Conservation (phyloP, 2,113 vertebrate genomes). For the Oreochromis aureus region DNA sequence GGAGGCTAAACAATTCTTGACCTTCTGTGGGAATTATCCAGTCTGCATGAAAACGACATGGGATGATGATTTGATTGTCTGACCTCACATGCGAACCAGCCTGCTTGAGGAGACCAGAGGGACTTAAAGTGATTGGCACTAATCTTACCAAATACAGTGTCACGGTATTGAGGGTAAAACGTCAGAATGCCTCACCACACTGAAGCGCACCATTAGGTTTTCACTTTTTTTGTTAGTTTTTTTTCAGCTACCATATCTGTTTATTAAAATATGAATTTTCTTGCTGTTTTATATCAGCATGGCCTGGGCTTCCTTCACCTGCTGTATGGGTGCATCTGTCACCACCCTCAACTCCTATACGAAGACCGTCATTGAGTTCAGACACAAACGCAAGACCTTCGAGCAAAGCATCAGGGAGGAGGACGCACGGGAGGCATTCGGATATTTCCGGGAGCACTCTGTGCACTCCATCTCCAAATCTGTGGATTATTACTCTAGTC, state of each 20-base stretch:
- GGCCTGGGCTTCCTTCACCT: constrained; percentile 96
- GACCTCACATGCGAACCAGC: neutral
- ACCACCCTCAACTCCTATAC: constrained; percentile 97
- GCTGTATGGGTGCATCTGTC: constrained; percentile 94
- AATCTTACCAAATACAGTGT: constrained; percentile 14
- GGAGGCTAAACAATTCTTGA: constrained; percentile 36
- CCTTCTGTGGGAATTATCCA: constrained; percentile 8
- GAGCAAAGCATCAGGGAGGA: constrained; percentile 87
- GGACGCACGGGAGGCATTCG: constrained; percentile 81
- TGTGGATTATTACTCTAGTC: constrained; percentile 57
- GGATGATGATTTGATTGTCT: constrained; percentile 16
- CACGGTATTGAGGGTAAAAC: neutral
- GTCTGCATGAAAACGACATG: neutral
- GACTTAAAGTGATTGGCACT: constrained; percentile 11
- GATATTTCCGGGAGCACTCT: constrained; percentile 81
- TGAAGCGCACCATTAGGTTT: neutral
- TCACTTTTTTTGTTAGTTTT: neutral
- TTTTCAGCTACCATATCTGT: neutral
- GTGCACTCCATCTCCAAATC: constrained; percentile 69
- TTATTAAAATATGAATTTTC: neutral
- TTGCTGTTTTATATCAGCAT: constrained; percentile 67
- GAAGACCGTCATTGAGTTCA: constrained; percentile 96
- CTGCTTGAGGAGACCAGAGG: neutral
- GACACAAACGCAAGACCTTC: constrained; percentile 90
- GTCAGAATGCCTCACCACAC: neutral